Evolutionary conservation across 2,797 vertebrate genomes (phyloP).

Genomic region (Gobio occitaniae): DNA sequence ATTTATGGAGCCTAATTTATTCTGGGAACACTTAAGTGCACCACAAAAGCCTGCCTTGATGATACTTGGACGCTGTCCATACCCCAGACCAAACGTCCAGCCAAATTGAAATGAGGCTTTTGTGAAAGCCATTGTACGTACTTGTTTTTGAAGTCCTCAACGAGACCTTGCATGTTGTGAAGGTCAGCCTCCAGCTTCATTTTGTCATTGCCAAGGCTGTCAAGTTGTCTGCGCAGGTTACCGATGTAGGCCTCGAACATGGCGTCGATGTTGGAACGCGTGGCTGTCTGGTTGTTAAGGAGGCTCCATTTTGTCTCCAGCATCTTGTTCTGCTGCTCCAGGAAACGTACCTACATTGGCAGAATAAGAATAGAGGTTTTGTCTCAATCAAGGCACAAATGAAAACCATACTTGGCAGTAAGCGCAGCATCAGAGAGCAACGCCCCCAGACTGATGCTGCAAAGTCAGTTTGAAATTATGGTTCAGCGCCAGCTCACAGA

Average conservation of each 20-base stretch:
- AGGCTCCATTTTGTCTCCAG: conserved; percentile 94
- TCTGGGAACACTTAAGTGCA: conserved; percentile 40
- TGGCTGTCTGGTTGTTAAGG: conserved; percentile 86
- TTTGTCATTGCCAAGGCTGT: conserved; percentile 82
- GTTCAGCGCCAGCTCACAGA: conserved; percentile 44
- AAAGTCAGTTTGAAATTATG: conserved; percentile 31
- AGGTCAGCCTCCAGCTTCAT: conserved; percentile 89
- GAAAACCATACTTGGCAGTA: conserved; percentile 35
- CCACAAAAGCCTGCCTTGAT: conserved; percentile 41
- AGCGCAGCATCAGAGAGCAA: conserved; percentile 19
- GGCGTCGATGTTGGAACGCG: conserved; percentile 83
- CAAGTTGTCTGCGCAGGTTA: conserved; percentile 85
- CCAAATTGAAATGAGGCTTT: not conserved
- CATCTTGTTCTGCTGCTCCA: conserved; percentile 98
- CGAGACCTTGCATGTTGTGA: conserved; percentile 89
- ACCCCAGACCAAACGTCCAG: not conserved
- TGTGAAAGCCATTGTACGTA: conserved; percentile 71
- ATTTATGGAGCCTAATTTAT: conserved; percentile 33
- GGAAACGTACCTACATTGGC: conserved; percentile 85
- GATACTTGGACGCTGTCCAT: conserved; percentile 26
- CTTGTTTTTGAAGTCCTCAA: conserved; percentile 96
- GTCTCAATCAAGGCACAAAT: conserved; percentile 40
- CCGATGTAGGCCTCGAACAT: conserved; percentile 88
- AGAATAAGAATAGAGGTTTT: conserved; percentile 39
- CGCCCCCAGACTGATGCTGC: conserved; percentile 15